Evolutionary conservation across 1,140 invertebrate species (phyloP).

Genomic region (Rhagoletis pomonella): DNA sequence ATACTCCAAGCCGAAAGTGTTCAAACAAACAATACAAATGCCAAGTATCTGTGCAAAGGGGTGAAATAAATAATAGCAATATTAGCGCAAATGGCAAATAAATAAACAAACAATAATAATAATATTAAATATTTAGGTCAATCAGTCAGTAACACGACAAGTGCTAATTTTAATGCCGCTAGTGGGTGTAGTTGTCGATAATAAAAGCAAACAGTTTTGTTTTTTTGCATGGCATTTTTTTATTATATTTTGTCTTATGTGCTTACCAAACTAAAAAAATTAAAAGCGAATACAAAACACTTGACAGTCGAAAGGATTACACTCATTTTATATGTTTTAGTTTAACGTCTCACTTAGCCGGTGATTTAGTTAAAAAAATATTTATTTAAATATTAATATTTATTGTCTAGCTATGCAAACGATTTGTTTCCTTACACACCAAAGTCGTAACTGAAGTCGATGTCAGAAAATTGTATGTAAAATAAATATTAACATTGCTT

Average conservation of each 20-base stretch:
- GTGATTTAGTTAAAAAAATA: constrained; percentile 14
- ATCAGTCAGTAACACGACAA: not conserved
- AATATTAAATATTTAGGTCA: constrained; percentile 22
- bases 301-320: constrained; percentile 66
- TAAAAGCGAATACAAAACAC: constrained; percentile 66
- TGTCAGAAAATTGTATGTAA: constrained; percentile 50
- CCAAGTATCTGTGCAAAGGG: constrained; percentile 62
- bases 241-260: not conserved
- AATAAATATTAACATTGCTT: constrained; percentile 52
- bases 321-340: constrained; percentile 48
- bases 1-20: constrained; percentile 64
- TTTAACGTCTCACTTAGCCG: constrained; percentile 9
- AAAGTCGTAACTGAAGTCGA: not conserved
- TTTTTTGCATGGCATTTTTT: not conserved
- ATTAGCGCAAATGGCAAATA: not conserved
- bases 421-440: constrained; percentile 32
- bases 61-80: not conserved
- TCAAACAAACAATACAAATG: constrained; percentile 64
- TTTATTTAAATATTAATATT: not conserved
- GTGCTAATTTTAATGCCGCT: not conserved
- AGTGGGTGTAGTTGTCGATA: not conserved
- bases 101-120: constrained; percentile 31
- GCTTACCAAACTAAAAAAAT: constrained; percentile 69
- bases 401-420: not conserved
- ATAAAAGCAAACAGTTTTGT: not conserved